Percentiles rank a stretch among this genome's conserved stretches.
Evolutionary conservation across 2,888 invertebrate genomes (phyloP).

Genomic region (Chaetogeoica ovagalla): DNA sequence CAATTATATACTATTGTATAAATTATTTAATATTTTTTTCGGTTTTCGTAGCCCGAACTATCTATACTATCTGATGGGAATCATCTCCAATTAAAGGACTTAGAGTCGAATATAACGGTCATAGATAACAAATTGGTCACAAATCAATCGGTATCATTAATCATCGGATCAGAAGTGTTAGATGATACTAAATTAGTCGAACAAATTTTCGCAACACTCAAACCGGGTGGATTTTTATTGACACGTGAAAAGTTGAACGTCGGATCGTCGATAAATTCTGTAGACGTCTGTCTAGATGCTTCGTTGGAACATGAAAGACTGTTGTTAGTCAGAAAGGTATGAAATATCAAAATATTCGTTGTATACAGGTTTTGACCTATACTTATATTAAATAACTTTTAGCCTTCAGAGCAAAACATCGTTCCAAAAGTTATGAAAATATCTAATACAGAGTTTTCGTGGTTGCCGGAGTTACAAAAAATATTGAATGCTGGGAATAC

Average conservation of each 20-base stretch:
- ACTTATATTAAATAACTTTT: not conserved
- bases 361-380: not conserved
- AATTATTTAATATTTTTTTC: not conserved
- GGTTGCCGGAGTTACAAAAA: constrained; percentile 63
- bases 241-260: constrained; percentile 63
- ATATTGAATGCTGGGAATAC: constrained; percentile 60
- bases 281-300: constrained; percentile 63
- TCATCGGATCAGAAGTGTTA: constrained; percentile 64
- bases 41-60: constrained; percentile 66
- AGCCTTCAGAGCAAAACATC: constrained; percentile 59
- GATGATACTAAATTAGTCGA: constrained; percentile 62
- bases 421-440: constrained; percentile 63
- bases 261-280: constrained; percentile 50
- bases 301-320: constrained; percentile 64
- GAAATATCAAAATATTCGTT: not conserved
- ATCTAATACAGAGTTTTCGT: constrained; percentile 61
- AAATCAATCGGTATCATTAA: constrained; percentile 63
- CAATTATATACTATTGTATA: not conserved
- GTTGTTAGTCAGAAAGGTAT: constrained; percentile 64
- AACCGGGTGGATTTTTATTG: constrained; percentile 67
- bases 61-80: constrained; percentile 61
- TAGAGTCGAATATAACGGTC: constrained; percentile 64
- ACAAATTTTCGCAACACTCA: constrained; percentile 62
- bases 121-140: constrained; percentile 66
- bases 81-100: constrained; percentile 60